Evolutionary conservation across 1,140 invertebrate genomes (phyloP), one percentile per base, ranked within the genome.

Genomic region (Philopotamus ludificatus): DNA sequence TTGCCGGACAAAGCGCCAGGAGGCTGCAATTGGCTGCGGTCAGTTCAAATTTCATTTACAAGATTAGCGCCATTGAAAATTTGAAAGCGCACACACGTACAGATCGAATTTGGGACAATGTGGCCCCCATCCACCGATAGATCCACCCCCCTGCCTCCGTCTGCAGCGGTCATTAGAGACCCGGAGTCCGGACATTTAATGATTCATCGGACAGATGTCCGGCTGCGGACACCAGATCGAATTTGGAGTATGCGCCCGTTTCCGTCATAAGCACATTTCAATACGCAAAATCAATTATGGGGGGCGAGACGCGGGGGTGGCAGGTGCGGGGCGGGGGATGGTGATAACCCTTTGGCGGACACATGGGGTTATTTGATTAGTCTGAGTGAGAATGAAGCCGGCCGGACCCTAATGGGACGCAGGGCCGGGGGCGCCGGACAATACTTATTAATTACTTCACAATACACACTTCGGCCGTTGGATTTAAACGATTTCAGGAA

Each of bases 221-320:
- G 25, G 26, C 18, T 61, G 50, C n/a, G 2, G 59, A 12, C 41
- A 44, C 22, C 25, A 18, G 3, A n/a, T 39, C 25, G 28, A 42
- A 44, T 23, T 44, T 20, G 22, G 41, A 49, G 50, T 47, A 25
- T 47, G 34, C 58, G 23, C 50, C 16, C 20, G 26, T 39, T 45
- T 12, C 28, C 16, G 54, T 65, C 49, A 65, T 66, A 62, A 67
- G 55, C 61, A 42, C 61, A 64, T 68, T 68, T 63, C 60, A 68
- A 68, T 68, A 68, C 66, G 61, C 61, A 68, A 68, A 68, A 68
- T 68, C 66, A 68, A 68, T 68, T 68, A 68, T 64, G 55, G 45
- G 51, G 41, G 41, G 12, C 57, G 41, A 10, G 1, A 3, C 25
- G 16, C 20, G 57, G 41, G 16, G 45, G 45, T 7, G 15, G 39